Percentiles rank a stretch among this genome's conserved stretches.
Evolutionary conservation across 1,140 invertebrate species (phyloP).

Genomic region (Zaprionus lachaisei): DNA sequence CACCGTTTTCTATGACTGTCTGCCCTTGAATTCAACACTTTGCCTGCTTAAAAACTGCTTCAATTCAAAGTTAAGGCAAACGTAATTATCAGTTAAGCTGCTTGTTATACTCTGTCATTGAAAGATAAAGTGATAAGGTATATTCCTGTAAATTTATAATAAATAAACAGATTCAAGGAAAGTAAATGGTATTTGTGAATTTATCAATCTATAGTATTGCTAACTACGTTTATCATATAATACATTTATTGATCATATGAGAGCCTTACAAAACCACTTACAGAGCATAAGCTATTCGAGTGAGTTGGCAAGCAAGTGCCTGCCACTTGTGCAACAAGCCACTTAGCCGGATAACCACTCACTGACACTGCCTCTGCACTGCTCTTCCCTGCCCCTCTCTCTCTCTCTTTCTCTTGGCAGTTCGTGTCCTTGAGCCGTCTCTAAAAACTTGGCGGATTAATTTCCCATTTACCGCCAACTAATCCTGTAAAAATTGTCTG

Average conservation of each 20-base stretch:
- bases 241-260: background rate
- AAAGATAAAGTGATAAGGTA: background rate
- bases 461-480: constrained; percentile 69
- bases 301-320: background rate
- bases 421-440: constrained; percentile 27
- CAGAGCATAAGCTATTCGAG: background rate
- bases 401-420: background rate
- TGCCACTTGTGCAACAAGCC: constrained; percentile 19
- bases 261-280: background rate
- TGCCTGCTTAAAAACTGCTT: constrained; percentile 3
- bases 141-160: background rate
- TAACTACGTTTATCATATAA: no score
- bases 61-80: constrained; percentile 2
- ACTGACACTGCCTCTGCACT: constrained; percentile 12
- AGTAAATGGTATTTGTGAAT: no score
- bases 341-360: background rate
- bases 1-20: background rate
- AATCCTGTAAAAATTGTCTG: constrained; percentile 70
- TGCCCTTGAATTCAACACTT: constrained; percentile 10
- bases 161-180: background rate
- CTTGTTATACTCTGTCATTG: background rate
- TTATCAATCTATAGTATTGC: no score
- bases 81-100: background rate
- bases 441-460: constrained; percentile 63
- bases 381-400: background rate